Evolutionary conservation across 2,113 vertebrate genomes (phyloP), one percentile per base, ranked within the genome.

Genomic region (Baryphthengus martii): DNA sequence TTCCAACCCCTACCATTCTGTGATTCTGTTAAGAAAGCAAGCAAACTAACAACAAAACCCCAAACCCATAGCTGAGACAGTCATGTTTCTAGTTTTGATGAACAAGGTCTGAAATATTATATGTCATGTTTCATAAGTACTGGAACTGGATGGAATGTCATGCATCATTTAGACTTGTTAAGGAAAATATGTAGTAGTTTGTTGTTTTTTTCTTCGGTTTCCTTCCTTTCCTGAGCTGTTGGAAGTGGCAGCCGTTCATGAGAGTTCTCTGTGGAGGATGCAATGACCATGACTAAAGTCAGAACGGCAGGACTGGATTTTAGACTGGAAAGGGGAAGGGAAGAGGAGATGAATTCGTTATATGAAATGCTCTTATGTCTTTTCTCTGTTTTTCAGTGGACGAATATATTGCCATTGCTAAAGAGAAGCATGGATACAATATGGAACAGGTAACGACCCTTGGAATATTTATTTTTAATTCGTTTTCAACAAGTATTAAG

Each of bases 381-480:
- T 85, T 82, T 80, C 79, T 97, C 94, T 97, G 79, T 97, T 95
- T 98, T 98, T 50, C 97, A 99, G 99, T 99, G 98, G 99, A 99
- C 6, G 99, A 99, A 76, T 99, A 99, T 96, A 99, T 99, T 86
- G 97, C 98, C 88, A 99, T 99, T 66, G 99, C 99, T 88, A 99
- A 99, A 97, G 99, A 99, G 97, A 99, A 99, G 93, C 99, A 99
- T 49, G 99, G 99, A 50, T 99, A 99, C 98, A 99, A 99, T 96
- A 99, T 99, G 99, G 99, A 99, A 40, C 99, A 99, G 99, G 99
- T 99, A 98, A 98, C 9, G 44, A 52, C 26, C 25, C 9, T 93
- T 21, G 67, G 49, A 77, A 76, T 85, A 50, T 67, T 73, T 15
- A 56, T 62, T 84, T 81, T 29, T 49, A 81, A 79, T 37, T 31